Evolutionary conservation across 2,113 vertebrate genomes (phyloP).

Genomic region (Hippocampus zosterae): DNA sequence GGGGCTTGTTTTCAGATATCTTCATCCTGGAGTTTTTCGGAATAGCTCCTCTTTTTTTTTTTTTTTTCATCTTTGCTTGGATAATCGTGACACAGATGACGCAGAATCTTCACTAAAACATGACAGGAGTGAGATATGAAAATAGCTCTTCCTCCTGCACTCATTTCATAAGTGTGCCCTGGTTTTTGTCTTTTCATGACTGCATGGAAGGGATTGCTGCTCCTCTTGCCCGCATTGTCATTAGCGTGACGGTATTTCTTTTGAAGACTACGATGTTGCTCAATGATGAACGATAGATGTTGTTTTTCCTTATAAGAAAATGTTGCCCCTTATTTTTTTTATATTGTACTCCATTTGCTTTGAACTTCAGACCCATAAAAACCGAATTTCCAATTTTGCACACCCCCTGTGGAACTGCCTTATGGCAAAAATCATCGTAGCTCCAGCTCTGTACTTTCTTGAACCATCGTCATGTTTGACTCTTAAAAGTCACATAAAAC

Average conservation of each 20-base stretch:
- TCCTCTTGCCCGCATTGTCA: not conserved
- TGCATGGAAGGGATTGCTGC: not conserved
- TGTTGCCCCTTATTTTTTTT: too few relatives aligned
- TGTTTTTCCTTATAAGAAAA: too few relatives aligned
- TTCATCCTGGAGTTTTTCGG: not conserved
- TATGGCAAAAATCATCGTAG: too few relatives aligned
- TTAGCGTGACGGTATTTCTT: too few relatives aligned
- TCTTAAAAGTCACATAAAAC: too few relatives aligned
- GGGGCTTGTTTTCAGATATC: not conserved
- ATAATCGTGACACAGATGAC: not conserved
- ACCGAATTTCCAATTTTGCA: too few relatives aligned
- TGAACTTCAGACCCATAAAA: too few relatives aligned
- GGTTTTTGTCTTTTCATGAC: not conserved
- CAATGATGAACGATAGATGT: too few relatives aligned
- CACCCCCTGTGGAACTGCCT: too few relatives aligned
- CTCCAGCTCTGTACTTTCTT: too few relatives aligned
- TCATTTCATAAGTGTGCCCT: not conserved
- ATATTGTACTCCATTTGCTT: too few relatives aligned
- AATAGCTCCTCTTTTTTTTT: not conserved
- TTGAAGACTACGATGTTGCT: not conserved
- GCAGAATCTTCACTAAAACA: constrained; percentile 5
- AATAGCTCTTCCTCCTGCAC: not conserved
- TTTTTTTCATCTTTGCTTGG: not conserved
- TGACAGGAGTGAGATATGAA: not conserved
- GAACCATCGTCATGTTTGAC: too few relatives aligned